Evolutionary conservation across 2,113 vertebrate genomes (phyloP).

Genomic region (Petrocephalus zakoni): DNA sequence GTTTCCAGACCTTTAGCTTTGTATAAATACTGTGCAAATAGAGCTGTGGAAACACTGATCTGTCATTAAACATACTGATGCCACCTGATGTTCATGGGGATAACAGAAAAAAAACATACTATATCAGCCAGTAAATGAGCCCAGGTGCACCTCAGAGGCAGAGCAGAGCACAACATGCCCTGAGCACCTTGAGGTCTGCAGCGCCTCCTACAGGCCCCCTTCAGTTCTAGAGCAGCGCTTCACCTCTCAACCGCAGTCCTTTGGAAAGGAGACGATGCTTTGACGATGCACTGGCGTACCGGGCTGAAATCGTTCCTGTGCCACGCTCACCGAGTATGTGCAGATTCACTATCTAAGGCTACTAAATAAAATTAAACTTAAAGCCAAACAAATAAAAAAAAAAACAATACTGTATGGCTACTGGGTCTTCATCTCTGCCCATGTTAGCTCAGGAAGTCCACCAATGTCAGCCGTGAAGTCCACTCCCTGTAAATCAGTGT

Average conservation of each 20-base stretch:
- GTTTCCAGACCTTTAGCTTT: slow-evolving; percentile 13
- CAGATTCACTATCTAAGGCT: slow-evolving; percentile 5
- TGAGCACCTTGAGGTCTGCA: not conserved
- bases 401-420: not conserved
- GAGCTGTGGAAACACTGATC: slow-evolving; percentile 1
- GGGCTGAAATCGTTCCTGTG: not conserved
- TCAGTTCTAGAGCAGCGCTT: not conserved
- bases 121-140: not conserved
- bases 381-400: not conserved
- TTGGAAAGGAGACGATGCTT: not conserved
- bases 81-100: not conserved
- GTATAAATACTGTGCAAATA: slow-evolving; percentile 35
- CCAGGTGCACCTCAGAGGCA: not conserved
- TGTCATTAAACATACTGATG: not conserved
- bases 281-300: not conserved
- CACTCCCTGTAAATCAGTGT: not conserved
- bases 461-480: not conserved
- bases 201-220: not conserved
- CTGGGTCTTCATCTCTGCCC: not conserved
- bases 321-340: not conserved
- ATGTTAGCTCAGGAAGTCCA: not conserved
- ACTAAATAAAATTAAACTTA: not conserved
- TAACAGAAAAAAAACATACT: not conserved
- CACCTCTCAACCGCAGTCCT: not conserved
- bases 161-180: not conserved